phyloP scores from a whole-genome alignment of 53 echinoderm and acorn worm species.

The Echinometra lucunter region DNA sequence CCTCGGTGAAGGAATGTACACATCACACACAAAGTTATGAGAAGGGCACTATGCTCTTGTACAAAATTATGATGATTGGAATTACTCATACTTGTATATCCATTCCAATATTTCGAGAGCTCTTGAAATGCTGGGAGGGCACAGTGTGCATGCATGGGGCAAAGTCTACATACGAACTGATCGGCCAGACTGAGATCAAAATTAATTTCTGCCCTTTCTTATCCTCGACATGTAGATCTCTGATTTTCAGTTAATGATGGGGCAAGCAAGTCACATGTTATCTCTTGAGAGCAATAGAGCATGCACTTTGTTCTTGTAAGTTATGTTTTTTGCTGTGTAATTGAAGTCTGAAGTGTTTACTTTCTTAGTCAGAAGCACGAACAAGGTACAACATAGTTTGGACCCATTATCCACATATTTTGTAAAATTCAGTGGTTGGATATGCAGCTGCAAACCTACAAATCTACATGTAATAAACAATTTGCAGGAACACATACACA shows the following conservation, averaged over 20 bases:
- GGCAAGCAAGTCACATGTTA: background rate
- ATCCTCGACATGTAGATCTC: background rate
- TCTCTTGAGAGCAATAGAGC: background rate
- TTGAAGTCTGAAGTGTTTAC: slow-evolving; percentile 19
- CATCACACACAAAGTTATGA: background rate
- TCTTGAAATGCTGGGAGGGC: background rate
- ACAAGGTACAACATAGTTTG: background rate
- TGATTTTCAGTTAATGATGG: background rate
- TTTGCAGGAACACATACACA: too few species aligned
- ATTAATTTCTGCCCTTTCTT: background rate
- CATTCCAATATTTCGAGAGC: slow-evolving; percentile 1
- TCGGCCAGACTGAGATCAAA: too few species aligned
- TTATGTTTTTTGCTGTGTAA: background rate
- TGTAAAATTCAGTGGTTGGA: too few species aligned
- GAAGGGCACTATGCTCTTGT: background rate
- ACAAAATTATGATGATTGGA: background rate
- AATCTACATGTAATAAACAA: background rate
- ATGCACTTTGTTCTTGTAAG: slow-evolving; percentile 26
- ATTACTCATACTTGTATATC: background rate
- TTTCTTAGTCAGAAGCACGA: background rate
- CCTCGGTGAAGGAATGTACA: background rate
- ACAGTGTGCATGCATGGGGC: background rate
- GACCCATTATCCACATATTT: too few species aligned
- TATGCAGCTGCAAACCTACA: too few species aligned
- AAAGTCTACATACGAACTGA: background rate